A percentile compares a stretch with the other conserved stretches of the same genome.
phyloP scores from a whole-genome alignment of 2,113 vertebrate species.

The Chaenogobius annularis region DNA sequence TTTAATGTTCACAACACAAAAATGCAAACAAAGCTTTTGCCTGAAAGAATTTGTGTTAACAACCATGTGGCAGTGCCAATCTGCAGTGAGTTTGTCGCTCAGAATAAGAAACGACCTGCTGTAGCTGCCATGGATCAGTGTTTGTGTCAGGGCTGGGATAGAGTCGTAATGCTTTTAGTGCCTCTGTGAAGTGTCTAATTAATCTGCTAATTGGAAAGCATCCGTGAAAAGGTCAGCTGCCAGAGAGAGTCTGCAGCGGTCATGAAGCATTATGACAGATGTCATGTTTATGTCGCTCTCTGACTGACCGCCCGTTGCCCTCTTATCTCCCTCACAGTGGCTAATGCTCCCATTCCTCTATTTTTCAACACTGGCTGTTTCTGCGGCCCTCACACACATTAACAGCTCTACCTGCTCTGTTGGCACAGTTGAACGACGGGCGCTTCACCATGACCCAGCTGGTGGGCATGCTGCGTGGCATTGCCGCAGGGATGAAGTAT shows the following conservation, averaged over 20 bases:
- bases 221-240: constrained; percentile 68
- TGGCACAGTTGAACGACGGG: constrained; percentile 88
- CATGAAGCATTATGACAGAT: constrained; percentile 53
- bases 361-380: constrained; percentile 6
- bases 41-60: constrained; percentile 15
- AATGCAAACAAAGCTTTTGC: constrained; percentile 32
- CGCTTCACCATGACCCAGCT: constrained; percentile 97
- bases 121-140: constrained; percentile 22
- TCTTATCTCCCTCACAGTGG: constrained; percentile 8
- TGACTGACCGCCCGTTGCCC: constrained; percentile 44
- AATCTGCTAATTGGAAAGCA: constrained; percentile 67
- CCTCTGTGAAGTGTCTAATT: constrained; percentile 53
- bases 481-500: constrained; percentile 96
- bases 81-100: constrained; percentile 15
- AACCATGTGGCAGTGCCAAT: constrained; percentile 3
- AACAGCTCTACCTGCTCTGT: constrained; percentile 12
- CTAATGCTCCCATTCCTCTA: background rate
- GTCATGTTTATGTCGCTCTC: constrained; percentile 56
- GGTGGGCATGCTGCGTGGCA: constrained; percentile 94
- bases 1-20: constrained; percentile 25
- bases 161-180: constrained; percentile 31
- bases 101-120: constrained; percentile 13
- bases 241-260: constrained; percentile 48
- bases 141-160: constrained; percentile 20
- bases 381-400: background rate